Percentiles rank a stretch among this genome's conserved stretches.
Conservation (phyloP, 2,797 vertebrate genomes). For the Crenuchus spilurus region DNA sequence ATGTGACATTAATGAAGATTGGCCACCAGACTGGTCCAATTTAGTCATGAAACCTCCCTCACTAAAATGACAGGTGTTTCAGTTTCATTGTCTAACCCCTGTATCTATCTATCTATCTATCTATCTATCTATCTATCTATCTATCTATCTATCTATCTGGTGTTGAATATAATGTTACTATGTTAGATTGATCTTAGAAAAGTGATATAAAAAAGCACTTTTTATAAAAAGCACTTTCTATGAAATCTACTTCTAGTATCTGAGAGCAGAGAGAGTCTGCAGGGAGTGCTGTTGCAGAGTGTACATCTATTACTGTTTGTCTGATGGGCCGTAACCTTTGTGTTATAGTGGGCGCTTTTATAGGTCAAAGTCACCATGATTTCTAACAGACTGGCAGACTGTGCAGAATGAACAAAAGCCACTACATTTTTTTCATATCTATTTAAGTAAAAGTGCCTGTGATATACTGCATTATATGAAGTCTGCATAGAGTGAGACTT, state of each 20-base stretch:
- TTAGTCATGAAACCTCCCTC: too few species aligned
- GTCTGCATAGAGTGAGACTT: not conserved
- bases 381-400: not conserved
- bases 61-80: too few species aligned
- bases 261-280: not conserved
- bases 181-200: too few species aligned
- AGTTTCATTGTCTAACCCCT: too few species aligned
- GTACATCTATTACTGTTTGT: not conserved
- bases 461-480: not conserved
- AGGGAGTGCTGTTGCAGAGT: not conserved
- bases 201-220: too few species aligned
- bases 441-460: not conserved
- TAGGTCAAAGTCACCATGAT: not conserved
- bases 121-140: too few species aligned
- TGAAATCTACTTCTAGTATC: not conserved
- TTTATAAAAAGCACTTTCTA: not conserved
- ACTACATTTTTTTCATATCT: not conserved
- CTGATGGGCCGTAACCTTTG: slow-evolving; percentile 5
- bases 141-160: too few species aligned
- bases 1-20: too few species aligned
- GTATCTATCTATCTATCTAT: too few species aligned
- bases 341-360: not conserved
- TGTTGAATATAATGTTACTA: too few species aligned
- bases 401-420: not conserved
- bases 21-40: too few species aligned